phyloP scores from a whole-genome alignment of 1,140 invertebrate species.

The Melipona quadrifasciata region DNA sequence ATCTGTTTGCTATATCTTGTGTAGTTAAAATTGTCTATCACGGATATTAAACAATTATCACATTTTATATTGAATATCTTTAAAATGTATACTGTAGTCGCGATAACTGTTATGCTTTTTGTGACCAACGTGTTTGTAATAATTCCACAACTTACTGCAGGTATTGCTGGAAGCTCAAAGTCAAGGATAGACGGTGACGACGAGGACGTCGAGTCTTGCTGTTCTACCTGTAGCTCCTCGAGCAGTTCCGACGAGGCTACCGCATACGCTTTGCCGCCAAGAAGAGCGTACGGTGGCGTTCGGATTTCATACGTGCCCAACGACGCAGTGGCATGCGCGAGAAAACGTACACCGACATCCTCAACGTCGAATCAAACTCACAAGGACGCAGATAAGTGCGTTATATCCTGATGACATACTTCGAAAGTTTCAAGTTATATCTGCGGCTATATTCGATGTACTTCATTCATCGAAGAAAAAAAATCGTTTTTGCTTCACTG shows the following conservation, averaged over 20 bases:
- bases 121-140: neutral
- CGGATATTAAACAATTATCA: too few species aligned
- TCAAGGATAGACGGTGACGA: conserved; percentile 66
- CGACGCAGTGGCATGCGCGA: conserved; percentile 90
- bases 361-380: conserved; percentile 68
- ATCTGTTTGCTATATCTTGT: neutral
- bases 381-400: conserved; percentile 77
- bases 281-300: conserved; percentile 92
- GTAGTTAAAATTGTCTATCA: too few species aligned
- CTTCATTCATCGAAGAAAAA: neutral
- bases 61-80: neutral
- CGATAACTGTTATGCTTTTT: neutral
- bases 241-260: conserved; percentile 92
- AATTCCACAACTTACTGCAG: conserved; percentile 2
- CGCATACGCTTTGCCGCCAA: conserved; percentile 90
- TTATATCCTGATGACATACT: conserved; percentile 75
- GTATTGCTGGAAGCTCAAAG: conserved; percentile 49
- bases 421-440: neutral
- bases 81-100: neutral
- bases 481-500: neutral
- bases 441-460: neutral
- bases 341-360: conserved; percentile 83
- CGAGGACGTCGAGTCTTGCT: conserved; percentile 89
- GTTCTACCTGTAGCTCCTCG: conserved; percentile 93
- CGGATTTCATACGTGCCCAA: conserved; percentile 95